phyloP scores from a whole-genome alignment of 1,140 invertebrate genomes.

The Centruroides sculpturatus region DNA sequence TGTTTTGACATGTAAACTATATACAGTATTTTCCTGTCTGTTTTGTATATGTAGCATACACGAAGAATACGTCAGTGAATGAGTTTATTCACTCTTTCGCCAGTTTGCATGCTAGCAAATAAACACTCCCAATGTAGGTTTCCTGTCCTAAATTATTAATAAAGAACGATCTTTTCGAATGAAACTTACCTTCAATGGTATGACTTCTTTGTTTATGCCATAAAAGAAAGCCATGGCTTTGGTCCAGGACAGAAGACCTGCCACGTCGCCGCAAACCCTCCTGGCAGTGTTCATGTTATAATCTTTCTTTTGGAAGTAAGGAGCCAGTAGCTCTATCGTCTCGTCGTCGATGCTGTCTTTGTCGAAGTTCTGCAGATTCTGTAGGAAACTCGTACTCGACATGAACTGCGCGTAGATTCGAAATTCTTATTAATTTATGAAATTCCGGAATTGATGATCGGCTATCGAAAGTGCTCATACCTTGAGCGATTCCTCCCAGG shows the following conservation, averaged over 20 bases:
- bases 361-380: conserved; percentile 84
- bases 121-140: too few relatives aligned
- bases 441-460: background rate
- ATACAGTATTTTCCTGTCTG: too few relatives aligned
- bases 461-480: conserved; percentile 29
- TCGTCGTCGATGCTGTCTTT: conserved; percentile 96
- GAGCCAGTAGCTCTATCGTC: conserved; percentile 80
- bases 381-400: conserved; percentile 86
- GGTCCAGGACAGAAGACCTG: conserved; percentile 90
- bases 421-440: too few relatives aligned
- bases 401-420: conserved; percentile 51
- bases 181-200: conserved; percentile 60
- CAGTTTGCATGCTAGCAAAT: too few relatives aligned
- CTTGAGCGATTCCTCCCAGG: conserved; percentile 90
- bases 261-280: conserved; percentile 89
- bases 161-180: conserved; percentile 1
- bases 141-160: too few relatives aligned
- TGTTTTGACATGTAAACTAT: too few relatives aligned
- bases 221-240: conserved; percentile 95
- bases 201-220: conserved; percentile 89
- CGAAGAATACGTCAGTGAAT: too few relatives aligned
- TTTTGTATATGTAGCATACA: too few relatives aligned
- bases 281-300: conserved; percentile 94
- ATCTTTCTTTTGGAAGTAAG: conserved; percentile 81
- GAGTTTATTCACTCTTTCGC: too few relatives aligned